Base-by-base conservation (phyloP, 23 tunicate genomes). In the Botrylloides violaceus region DNA sequence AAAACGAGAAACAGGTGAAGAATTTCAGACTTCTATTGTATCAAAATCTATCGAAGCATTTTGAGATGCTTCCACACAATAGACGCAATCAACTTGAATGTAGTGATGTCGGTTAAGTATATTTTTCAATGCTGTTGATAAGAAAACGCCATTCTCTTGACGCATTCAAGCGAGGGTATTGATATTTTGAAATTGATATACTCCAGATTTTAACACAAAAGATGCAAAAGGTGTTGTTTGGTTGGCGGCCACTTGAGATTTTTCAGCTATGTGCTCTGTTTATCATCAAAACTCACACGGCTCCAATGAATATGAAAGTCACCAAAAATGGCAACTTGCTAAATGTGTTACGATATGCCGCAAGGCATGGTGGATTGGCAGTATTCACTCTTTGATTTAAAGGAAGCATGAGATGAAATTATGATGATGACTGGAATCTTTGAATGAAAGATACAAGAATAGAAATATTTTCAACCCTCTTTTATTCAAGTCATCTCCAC, bases 121-220 rank as follows among this genome's bases (percentile, higher is more conserved):
- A n/a, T n/a, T n/a, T n/a, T n/a, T 43, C 53, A 15, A 7, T 9
- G 53, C 53, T 7, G 53, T 15, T 15, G 53, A n/a, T 43, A 15
- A 7, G 53, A 15, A 43, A 43, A 43, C 9, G 53, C 12, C 53
- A 43, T 43, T 43, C 53, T 43, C 15, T 43, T 15, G 53, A 43
- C 12, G 53, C 53, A 43, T 43, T 43, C 53, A 15, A 43, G 53
- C 15, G 53, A 43, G 15, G 53, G 53, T 43, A 43, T 43, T 43
- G 53, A 43, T 43, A 43, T 43, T 43, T 43, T 43, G 15, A 43
- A 43, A 43, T 43, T 43, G 53, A 43, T 43, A 43, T 43, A 43
- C 53, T 43, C 53, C 53, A 43, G 53, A 43, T 43, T 43, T 43
- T 15, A 43, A 43, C 53, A 43, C 53, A 43, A 43, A 43, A 43